Conservation (phyloP, 1,140 invertebrate species). For the Formica selysi region DNA sequence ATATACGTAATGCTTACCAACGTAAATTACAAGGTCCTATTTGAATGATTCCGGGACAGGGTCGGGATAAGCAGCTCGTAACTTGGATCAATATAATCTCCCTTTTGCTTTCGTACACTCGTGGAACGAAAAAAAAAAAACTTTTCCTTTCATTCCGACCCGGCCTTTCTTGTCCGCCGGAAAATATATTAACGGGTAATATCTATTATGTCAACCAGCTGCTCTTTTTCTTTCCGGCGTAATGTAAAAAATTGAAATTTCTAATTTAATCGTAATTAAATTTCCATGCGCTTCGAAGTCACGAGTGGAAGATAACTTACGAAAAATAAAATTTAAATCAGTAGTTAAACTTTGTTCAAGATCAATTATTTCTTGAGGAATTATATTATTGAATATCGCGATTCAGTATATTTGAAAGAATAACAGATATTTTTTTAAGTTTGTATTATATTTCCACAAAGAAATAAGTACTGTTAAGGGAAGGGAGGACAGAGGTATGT, state of each 20-base stretch:
- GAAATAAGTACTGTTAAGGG: neutral
- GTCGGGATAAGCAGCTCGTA: slow-evolving; percentile 49
- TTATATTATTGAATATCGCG: neutral
- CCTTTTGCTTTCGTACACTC: slow-evolving; percentile 51
- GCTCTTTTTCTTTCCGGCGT: neutral
- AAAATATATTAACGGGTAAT: slow-evolving; percentile 61
- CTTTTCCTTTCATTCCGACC: slow-evolving; percentile 32
- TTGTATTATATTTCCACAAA: neutral
- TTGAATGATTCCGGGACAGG: slow-evolving; percentile 26
- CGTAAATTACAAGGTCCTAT: slow-evolving; percentile 29
- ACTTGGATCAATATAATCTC: slow-evolving; percentile 64
- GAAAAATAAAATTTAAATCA: slow-evolving; percentile 9
- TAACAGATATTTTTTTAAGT: neutral
- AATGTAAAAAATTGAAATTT: slow-evolving; percentile 36
- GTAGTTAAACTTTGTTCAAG: neutral
- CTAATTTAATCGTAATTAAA: slow-evolving; percentile 19
- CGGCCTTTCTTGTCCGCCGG: slow-evolving; percentile 41
- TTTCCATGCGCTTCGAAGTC: neutral
- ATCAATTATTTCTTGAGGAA: neutral
- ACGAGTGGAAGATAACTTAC: neutral
- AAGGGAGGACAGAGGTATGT: neutral
- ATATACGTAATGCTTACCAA: slow-evolving; percentile 5
- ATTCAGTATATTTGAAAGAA: neutral
- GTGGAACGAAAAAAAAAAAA: slow-evolving; percentile 26
- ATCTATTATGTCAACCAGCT: slow-evolving; percentile 30